phyloP scores from a whole-genome alignment of 2,888 invertebrate species.

The Drosophila leonis region DNA sequence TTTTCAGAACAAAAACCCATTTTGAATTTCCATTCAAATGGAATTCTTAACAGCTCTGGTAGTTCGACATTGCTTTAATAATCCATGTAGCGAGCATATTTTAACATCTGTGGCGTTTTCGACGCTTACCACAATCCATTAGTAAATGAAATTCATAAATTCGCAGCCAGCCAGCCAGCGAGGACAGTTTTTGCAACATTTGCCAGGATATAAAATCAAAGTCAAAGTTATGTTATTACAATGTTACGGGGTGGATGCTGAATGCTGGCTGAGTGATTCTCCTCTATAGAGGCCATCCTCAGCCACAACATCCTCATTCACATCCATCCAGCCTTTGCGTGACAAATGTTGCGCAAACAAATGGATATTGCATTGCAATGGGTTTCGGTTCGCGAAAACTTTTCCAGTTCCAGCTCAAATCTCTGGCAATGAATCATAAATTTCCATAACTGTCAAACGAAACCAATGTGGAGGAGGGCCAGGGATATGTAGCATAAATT shows the following conservation, averaged over 20 bases:
- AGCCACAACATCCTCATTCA: constrained; percentile 7
- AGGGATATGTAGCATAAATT: constrained; percentile 24
- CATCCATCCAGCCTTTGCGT: constrained; percentile 51
- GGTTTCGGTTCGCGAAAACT: constrained; percentile 24
- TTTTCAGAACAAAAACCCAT: no score
- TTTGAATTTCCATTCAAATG: no score
- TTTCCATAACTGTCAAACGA: constrained; percentile 74
- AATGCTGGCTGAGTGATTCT: constrained; percentile 57
- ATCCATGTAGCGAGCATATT: constrained; percentile 57
- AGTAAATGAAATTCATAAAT: constrained; percentile 82
- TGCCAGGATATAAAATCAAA: constrained; percentile 62
- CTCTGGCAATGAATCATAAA: constrained; percentile 73
- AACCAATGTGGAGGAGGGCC: constrained; percentile 11
- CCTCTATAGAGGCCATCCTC: constrained; percentile 29
- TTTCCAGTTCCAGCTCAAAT: constrained; percentile 43
- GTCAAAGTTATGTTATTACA: constrained; percentile 63
- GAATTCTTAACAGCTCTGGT: no score
- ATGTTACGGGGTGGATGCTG: constrained; percentile 60
- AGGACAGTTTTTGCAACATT: constrained; percentile 69
- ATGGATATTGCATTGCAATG: constrained; percentile 67
- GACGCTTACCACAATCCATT: constrained; percentile 72
- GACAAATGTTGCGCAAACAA: constrained; percentile 81
- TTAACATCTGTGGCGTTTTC: constrained; percentile 71
- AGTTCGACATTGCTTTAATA: constrained; percentile 51
- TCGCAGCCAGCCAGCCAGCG: constrained; percentile 28